Percentiles rank a stretch among this genome's conserved stretches.
phyloP scores from a whole-genome alignment of 2,113 vertebrate genomes.

The Perca flavescens region DNA sequence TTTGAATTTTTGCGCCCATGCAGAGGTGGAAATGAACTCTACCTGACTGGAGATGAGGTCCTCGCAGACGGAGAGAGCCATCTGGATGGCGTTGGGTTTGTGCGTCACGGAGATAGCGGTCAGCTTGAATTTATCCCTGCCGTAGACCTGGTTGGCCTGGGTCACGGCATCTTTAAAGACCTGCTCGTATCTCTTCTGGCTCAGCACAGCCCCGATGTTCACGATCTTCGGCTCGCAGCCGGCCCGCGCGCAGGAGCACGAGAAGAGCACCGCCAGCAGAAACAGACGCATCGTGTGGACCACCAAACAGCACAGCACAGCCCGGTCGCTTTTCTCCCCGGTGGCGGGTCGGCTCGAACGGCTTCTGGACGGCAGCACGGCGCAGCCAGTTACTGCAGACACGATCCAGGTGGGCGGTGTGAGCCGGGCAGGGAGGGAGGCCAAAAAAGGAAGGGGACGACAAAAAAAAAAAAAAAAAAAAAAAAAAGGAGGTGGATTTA shows the following conservation, averaged over 20 bases:
- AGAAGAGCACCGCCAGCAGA: constrained; percentile 91
- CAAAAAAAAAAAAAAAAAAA: constrained; percentile 23
- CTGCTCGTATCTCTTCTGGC: constrained; percentile 96
- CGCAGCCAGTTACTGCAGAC: constrained; percentile 53
- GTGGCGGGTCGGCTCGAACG: constrained; percentile 70
- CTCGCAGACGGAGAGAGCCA: constrained; percentile 98
- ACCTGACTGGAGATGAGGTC: constrained; percentile 99
- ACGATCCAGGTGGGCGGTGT: constrained; percentile 66
- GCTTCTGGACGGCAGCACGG: constrained; percentile 67
- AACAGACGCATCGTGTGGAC: constrained; percentile 85
- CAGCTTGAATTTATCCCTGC: constrained; percentile 95
- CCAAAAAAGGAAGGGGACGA: constrained; percentile 2
- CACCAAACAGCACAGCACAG: constrained; percentile 65
- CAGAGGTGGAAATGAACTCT: constrained; percentile 38
- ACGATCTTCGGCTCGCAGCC: constrained; percentile 97
- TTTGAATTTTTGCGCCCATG: not conserved
- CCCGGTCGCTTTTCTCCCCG: constrained; percentile 66
- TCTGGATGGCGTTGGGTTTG: constrained; percentile 97
- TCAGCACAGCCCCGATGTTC: constrained; percentile 96
- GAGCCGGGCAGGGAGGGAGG: constrained; percentile 26
- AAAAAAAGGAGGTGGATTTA: constrained; percentile 56
- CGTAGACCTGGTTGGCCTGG: constrained; percentile 95
- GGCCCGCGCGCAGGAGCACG: constrained; percentile 92
- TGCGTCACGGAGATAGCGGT: constrained; percentile 98
- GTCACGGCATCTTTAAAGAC: constrained; percentile 95